Base-by-base conservation (phyloP, 1,140 invertebrate genomes). In the Drosophila ogumai region DNA sequence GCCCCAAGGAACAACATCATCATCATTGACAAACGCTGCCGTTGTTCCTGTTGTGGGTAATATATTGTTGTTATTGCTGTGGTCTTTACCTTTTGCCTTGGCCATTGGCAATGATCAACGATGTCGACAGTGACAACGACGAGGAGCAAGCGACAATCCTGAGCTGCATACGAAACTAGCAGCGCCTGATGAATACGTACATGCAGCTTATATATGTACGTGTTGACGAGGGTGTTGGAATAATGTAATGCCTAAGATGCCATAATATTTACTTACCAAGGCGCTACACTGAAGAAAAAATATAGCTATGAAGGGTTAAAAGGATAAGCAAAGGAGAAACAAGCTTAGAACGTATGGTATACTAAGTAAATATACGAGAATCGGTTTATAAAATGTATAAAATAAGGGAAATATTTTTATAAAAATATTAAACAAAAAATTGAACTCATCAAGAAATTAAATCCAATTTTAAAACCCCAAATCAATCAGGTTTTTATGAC, bases 91-190 rank as follows among this genome's bases (percentile, higher is more conserved):
- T 75, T 55, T 38, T 60, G 40, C 58, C 40, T 64, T 49, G 73
- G 61, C 63, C 74, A 76, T 68, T 59, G 63, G 41, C 73, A 76
- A 78, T 86, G 82, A 86, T 86, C 82, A 86, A 86, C 82, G 82
- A 86, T 86, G 82, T 86, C 79, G 75, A 78, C 82, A 68, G 68
- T 79, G 82, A 80, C 84, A 90, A 79, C 85, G 73, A 90, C 81
- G 77, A 85, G 86, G 81, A 85, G 85, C 85, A 88, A 72, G 85
- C 81, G 78, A 85, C 86, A 90, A 81, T 90, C 86, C 85, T 90
- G 85, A 90, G 85, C 71, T 90, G 85, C 86, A 90, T 90, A 90
- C 85, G 71, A 69, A 90, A 90, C 78, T 81, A 88, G 80, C 55
- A 69, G 47, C 52, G 66, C 63, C 55, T 47, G 63, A 52, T 71